Conservation (phyloP, 2,797 vertebrate genomes). For the Novumbra hubbsi region DNA sequence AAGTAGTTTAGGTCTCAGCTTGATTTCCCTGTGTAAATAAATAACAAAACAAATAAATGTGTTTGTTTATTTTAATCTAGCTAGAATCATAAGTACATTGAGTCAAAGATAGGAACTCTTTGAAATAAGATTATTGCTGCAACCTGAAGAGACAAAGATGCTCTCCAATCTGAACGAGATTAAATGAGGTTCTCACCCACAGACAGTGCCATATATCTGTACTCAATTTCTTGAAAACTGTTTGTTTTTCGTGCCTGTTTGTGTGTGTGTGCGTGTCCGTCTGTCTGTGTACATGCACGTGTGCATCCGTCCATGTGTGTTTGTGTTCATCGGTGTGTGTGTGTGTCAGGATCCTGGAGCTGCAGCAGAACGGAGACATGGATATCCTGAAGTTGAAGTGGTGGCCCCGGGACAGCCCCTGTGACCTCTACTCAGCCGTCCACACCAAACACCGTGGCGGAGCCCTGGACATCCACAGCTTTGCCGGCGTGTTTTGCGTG, state of each 20-base stretch:
- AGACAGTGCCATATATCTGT: neutral
- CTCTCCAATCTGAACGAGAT: too few species aligned
- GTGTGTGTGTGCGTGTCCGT: neutral
- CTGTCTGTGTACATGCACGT: neutral
- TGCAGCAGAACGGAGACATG: slow-evolving; percentile 12
- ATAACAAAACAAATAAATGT: too few species aligned
- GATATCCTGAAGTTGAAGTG: slow-evolving; percentile 8
- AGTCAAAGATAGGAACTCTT: neutral
- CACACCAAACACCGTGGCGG: slow-evolving; percentile 87
- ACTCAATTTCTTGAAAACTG: neutral
- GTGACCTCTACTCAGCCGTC: slow-evolving; percentile 90
- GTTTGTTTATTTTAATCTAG: too few species aligned
- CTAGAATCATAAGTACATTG: neutral
- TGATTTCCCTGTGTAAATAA: too few species aligned
- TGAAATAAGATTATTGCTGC: neutral
- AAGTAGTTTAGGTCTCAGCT: too few species aligned
- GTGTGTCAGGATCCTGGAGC: neutral
- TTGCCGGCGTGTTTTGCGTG: slow-evolving; percentile 97
- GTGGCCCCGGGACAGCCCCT: slow-evolving; percentile 89
- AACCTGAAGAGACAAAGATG: neutral
- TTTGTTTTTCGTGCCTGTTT: neutral
- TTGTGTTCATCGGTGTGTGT: neutral
- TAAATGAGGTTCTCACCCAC: neutral
- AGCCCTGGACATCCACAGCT: slow-evolving; percentile 97
- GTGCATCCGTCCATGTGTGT: slow-evolving; percentile 41